These are phyloP conservation scores for Tholera decimalis DNA, from an alignment of 2,888 invertebrate genomes.

Conservation along the genomic window DNA sequence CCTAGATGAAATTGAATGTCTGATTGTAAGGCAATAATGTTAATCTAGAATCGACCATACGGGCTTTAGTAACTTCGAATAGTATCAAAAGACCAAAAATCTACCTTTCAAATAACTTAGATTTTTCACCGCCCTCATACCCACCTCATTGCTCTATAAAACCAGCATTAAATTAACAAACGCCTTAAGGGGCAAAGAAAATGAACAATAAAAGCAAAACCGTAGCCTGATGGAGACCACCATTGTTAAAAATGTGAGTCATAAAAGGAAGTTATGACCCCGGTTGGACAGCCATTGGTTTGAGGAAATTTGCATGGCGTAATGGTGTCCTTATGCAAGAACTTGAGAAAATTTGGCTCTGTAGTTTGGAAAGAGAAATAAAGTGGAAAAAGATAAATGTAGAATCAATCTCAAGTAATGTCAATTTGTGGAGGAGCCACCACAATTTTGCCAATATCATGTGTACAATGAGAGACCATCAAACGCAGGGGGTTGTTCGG, in stretches of 20 bases:
- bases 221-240: constrained; percentile 35
- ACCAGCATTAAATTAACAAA: constrained; percentile 36
- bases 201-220: constrained; percentile 53
- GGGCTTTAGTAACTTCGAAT: neutral
- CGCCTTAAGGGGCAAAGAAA: constrained; percentile 42
- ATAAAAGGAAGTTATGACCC: constrained; percentile 47
- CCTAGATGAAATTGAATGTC: neutral
- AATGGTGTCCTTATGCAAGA: constrained; percentile 37
- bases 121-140: constrained; percentile 10
- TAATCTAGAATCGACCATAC: too few species aligned
- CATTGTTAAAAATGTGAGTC: constrained; percentile 62
- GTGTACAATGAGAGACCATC: too few species aligned
- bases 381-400: neutral
- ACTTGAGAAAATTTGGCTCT: constrained; percentile 11
- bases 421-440: too few species aligned
- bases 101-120: neutral
- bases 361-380: neutral
- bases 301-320: constrained; percentile 36
- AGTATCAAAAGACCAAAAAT: neutral
- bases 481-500: too few species aligned
- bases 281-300: constrained; percentile 45
- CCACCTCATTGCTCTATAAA: constrained; percentile 27
- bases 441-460: too few species aligned
- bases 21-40: too few species aligned
- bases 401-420: neutral